phyloP scores from a whole-genome alignment of 92 coral and sea anemone genomes.

The Anthopleura xanthogrammica region DNA sequence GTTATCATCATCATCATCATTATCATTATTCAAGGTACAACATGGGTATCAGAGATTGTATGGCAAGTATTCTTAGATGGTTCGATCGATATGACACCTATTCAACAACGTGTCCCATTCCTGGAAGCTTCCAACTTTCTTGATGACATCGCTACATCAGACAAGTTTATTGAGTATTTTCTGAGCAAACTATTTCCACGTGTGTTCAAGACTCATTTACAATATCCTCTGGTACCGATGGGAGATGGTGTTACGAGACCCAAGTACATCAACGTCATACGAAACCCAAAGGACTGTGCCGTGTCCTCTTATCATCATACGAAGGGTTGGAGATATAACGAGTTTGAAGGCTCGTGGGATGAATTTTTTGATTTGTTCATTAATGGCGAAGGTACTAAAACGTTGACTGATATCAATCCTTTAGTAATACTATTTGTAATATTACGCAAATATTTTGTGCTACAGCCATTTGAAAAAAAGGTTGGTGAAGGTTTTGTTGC shows the following conservation, averaged over 20 bases:
- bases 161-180: background rate
- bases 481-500: too few relatives aligned
- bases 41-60: conserved; percentile 20
- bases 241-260: conserved; percentile 19
- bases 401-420: too few relatives aligned
- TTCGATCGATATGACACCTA: background rate
- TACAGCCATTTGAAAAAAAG: too few relatives aligned
- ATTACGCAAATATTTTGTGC: too few relatives aligned
- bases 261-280: conserved; percentile 42
- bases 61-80: conserved; percentile 47
- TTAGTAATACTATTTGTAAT: too few relatives aligned
- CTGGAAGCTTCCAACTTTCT: conserved; percentile 9
- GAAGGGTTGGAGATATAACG: background rate
- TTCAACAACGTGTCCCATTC: conserved; percentile 25
- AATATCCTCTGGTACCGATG: conserved; percentile 33
- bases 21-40: background rate
- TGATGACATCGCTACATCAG: background rate
- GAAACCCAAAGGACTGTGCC: conserved; percentile 59
- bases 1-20: too few relatives aligned
- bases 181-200: conserved; percentile 34
- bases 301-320: conserved; percentile 33
- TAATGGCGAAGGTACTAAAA: background rate
- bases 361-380: conserved; percentile 5
- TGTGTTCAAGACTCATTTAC: conserved; percentile 35
- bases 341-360: conserved; percentile 1